Evolutionary conservation across 2,888 invertebrate species (phyloP), one percentile per base, ranked within the genome.

Genomic region (Chelonus formosanus): DNA sequence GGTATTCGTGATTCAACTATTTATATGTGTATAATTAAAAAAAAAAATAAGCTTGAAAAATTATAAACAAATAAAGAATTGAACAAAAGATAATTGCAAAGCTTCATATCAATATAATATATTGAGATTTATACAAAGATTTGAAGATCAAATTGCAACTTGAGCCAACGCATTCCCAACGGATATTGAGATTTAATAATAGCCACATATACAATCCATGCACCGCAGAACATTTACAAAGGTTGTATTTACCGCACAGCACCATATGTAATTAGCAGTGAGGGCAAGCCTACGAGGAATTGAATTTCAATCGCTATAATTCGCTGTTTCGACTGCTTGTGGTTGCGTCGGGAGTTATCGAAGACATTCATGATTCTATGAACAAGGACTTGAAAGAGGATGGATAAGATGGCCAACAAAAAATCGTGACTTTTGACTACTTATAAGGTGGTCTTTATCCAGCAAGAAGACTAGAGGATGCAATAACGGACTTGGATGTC

Each of bases 261-360:
- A 40, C 40, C 20, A 43, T 55, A 55, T 36, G 55, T 36, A 55
- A 55, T 55, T 55, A 55, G 55, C 36, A 55, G 55, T 48, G 32
- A 34, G 53, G 53, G n/a, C 53, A 8, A 31, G 55, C 55, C 55
- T 10, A 36, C n/a, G 47, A 76, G 75, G 78, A 80, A 81, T 81
- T 80, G 80, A 80, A 80, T 81, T 81, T 81, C 80, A 79, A 80
- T 80, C 77, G 78, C 75, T 71, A 78, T 76, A 78, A 81, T 80
- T 81, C 78, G 75, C 77, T 74, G 78, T 76, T 78, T 76, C 76
- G 77, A 76, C 71, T 73, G 71, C 74, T 32, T 20, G 58, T 48
- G 55, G 20, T 50, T 50, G 48, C 48, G 31, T 48, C 6, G 31
- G n/a, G 31, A 31, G 31, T 10, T 20, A 48, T 48, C 5, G 5